phyloP scores from a whole-genome alignment of 2,888 invertebrate genomes.

The Cheilosia vernalis region DNA sequence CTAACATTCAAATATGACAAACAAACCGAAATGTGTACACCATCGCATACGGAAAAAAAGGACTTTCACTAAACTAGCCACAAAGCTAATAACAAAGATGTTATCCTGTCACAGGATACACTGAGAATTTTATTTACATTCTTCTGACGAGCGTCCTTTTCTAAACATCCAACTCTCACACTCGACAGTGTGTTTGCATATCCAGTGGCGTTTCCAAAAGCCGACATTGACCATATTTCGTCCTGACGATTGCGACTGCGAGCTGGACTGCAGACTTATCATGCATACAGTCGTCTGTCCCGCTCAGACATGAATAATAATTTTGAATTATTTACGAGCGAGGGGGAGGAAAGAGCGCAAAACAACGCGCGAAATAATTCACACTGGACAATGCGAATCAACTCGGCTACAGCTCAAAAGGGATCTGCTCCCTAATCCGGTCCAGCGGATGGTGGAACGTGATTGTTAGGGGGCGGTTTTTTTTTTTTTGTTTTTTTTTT shows the following conservation, averaged over 20 bases:
- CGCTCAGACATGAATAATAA: slow-evolving; percentile 72
- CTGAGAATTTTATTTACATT: slow-evolving; percentile 63
- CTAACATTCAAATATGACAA: slow-evolving; percentile 72
- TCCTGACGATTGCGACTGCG: slow-evolving; percentile 43
- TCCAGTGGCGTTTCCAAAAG: slow-evolving; percentile 35
- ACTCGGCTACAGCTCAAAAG: slow-evolving; percentile 45
- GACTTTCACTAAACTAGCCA: slow-evolving; percentile 66
- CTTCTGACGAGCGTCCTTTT: slow-evolving; percentile 69
- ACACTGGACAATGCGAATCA: slow-evolving; percentile 65
- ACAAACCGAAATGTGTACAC: slow-evolving; percentile 61
- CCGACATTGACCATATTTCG: slow-evolving; percentile 64
- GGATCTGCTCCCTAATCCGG: slow-evolving; percentile 56
- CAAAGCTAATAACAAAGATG: slow-evolving; percentile 75
- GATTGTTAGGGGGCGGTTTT: slow-evolving; percentile 35
- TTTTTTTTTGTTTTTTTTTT: background rate
- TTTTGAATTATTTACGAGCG: slow-evolving; percentile 73
- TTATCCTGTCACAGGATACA: slow-evolving; percentile 71
- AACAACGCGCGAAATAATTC: slow-evolving; percentile 63
- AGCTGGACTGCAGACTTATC: slow-evolving; percentile 22
- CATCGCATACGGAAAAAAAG: slow-evolving; percentile 15
- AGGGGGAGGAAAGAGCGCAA: slow-evolving; percentile 30
- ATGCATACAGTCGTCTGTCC: slow-evolving; percentile 16
- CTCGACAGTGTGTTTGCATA: background rate
- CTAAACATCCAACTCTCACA: slow-evolving; percentile 51
- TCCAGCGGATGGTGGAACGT: slow-evolving; percentile 41